Conservation (phyloP, 1,140 invertebrate genomes). For the Epicauta chinensis region DNA sequence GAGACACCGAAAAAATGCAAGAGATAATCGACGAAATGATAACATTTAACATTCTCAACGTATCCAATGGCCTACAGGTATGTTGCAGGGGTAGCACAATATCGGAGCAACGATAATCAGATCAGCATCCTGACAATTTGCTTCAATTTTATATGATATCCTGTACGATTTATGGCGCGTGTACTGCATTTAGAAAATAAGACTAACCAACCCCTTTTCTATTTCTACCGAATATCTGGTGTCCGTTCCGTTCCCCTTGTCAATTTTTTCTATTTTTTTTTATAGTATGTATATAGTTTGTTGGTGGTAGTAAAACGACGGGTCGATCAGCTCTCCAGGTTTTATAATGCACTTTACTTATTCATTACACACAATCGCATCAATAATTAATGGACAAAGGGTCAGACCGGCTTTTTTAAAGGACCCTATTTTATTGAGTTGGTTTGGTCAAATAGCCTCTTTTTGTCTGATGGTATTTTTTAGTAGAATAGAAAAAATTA, state of each 20-base stretch:
- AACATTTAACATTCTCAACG: too few relatives aligned
- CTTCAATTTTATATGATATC: conserved; percentile 40
- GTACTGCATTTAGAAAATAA: conserved; percentile 31
- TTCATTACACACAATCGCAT: conserved; percentile 44
- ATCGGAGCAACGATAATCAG: conserved; percentile 36
- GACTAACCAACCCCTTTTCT: background rate
- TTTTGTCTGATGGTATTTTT: conserved; percentile 43
- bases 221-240: background rate
- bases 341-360: conserved; percentile 44
- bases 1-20: too few relatives aligned
- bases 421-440: conserved; percentile 42
- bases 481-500: background rate
- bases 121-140: conserved; percentile 37
- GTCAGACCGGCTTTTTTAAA: conserved; percentile 39
- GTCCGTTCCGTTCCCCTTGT: background rate
- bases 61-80: background rate
- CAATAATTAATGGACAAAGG: conserved; percentile 42
- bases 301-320: background rate
- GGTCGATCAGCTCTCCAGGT: conserved; percentile 26
- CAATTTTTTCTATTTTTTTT: conserved; percentile 4
- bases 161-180: conserved; percentile 24
- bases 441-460: conserved; percentile 40
- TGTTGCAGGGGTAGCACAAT: conserved; percentile 29
- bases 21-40: too few relatives aligned
- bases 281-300: too few relatives aligned